Evolutionary conservation across 2,888 invertebrate genomes (phyloP).

Genomic region (Neoscelio sp.): DNA sequence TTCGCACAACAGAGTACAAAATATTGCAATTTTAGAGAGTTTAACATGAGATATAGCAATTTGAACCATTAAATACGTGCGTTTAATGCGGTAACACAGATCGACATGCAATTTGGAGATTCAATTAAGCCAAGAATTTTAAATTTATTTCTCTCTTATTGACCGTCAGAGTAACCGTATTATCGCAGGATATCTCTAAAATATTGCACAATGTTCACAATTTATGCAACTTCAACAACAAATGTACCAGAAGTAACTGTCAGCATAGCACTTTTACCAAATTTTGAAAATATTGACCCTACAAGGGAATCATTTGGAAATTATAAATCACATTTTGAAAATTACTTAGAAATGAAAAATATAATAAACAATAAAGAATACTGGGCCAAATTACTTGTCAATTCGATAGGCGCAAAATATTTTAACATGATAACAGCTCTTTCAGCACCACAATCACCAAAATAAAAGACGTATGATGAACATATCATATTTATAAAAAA

Average conservation of each 20-base stretch:
- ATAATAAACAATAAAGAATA: slow-evolving; percentile 27
- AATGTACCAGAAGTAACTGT: not conserved
- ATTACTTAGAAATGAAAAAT: slow-evolving; percentile 31
- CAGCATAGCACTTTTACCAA: slow-evolving; percentile 24
- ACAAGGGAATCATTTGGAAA: slow-evolving; percentile 39
- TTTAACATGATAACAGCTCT: slow-evolving; percentile 32
- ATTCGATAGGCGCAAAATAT: slow-evolving; percentile 45
- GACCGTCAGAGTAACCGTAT: too few species aligned
- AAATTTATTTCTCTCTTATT: too few species aligned
- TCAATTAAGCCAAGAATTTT: too few species aligned
- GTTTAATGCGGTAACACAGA: too few species aligned
- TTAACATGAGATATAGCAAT: too few species aligned
- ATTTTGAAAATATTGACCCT: slow-evolving; percentile 38
- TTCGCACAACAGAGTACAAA: too few species aligned
- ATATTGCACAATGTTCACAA: slow-evolving; percentile 1
- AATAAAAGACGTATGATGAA: slow-evolving; percentile 22
- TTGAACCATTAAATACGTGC: too few species aligned
- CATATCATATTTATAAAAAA: slow-evolving; percentile 16
- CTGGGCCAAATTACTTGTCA: slow-evolving; percentile 35
- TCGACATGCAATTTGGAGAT: too few species aligned
- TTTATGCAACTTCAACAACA: slow-evolving; percentile 21
- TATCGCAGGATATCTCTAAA: too few species aligned
- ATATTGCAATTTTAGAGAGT: too few species aligned
- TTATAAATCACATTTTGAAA: slow-evolving; percentile 39
- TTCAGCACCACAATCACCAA: slow-evolving; percentile 27